Evolutionary conservation across 1,140 invertebrate genomes (phyloP).

Genomic region (Cotesia glomerata): DNA sequence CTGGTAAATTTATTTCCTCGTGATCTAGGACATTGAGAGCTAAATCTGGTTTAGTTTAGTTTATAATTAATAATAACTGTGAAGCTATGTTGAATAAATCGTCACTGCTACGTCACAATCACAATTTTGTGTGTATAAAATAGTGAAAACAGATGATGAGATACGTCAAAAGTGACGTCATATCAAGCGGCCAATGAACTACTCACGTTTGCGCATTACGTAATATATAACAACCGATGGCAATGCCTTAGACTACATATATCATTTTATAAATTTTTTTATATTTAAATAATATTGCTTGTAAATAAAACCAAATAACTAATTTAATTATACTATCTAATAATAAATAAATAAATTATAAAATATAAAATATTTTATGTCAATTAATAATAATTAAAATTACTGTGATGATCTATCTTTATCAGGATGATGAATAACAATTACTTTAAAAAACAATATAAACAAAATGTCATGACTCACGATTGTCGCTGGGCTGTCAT

Average conservation of each 20-base stretch:
- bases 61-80: neutral
- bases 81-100: neutral
- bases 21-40: too few species aligned
- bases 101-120: conserved; percentile 6
- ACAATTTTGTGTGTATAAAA: neutral
- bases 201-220: conserved; percentile 13
- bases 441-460: conserved; percentile 13
- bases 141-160: conserved; percentile 6
- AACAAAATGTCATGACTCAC: conserved; percentile 43
- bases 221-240: neutral
- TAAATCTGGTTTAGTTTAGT: neutral
- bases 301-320: too few species aligned
- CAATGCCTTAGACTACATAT: neutral
- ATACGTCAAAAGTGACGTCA: conserved; percentile 18
- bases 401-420: too few species aligned
- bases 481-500: conserved; percentile 35
- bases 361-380: too few species aligned
- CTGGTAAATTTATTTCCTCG: too few species aligned
- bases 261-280: neutral
- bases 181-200: conserved; percentile 10
- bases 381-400: too few species aligned
- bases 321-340: neutral
- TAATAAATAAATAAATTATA: too few species aligned
- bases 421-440: neutral
- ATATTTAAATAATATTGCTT: neutral